Percentiles rank a stretch among this genome's conserved stretches.
Evolutionary conservation across 2,113 vertebrate species (phyloP).

Genomic region (Phasianus colchicus): DNA sequence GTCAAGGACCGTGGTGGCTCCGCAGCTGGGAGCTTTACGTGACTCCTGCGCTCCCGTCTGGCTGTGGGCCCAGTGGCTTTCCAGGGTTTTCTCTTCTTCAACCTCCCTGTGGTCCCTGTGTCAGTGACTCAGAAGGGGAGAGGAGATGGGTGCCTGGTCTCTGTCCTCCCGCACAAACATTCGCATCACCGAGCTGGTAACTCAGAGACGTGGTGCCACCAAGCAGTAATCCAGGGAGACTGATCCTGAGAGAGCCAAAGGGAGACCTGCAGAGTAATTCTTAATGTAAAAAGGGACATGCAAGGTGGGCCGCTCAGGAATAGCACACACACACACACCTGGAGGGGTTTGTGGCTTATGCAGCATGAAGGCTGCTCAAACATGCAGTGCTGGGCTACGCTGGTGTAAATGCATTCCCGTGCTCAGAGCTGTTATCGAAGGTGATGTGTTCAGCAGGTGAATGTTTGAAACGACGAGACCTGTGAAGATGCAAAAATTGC

Average conservation of each 20-base stretch:
- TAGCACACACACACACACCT: rapidly evolving
- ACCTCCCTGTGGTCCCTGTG: constrained; percentile 11
- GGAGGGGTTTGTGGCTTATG: not conserved
- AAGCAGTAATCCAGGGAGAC: not conserved
- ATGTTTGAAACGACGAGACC: not conserved
- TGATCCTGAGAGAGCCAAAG: not conserved
- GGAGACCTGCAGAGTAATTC: not conserved
- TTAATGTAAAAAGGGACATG: not conserved
- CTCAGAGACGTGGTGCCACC: not conserved
- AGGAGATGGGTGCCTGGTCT: not conserved
- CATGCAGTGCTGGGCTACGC: not conserved
- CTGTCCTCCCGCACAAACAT: not conserved
- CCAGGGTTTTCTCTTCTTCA: constrained; percentile 53
- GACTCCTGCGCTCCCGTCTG: constrained; percentile 44
- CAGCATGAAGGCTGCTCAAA: not conserved
- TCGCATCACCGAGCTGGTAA: not conserved
- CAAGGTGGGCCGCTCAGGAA: not conserved
- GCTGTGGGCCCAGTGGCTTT: constrained; percentile 49
- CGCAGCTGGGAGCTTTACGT: constrained; percentile 18
- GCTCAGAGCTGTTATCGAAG: not conserved
- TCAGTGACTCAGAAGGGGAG: constrained; percentile 45
- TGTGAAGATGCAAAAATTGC: not conserved
- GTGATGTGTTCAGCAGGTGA: not conserved
- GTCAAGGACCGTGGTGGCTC: constrained; percentile 17
- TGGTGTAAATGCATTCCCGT: rapidly evolving